Evolutionary conservation across 2,113 vertebrate genomes (phyloP), one percentile per base, ranked within the genome.

Genomic region (Toxotes chatareus): DNA sequence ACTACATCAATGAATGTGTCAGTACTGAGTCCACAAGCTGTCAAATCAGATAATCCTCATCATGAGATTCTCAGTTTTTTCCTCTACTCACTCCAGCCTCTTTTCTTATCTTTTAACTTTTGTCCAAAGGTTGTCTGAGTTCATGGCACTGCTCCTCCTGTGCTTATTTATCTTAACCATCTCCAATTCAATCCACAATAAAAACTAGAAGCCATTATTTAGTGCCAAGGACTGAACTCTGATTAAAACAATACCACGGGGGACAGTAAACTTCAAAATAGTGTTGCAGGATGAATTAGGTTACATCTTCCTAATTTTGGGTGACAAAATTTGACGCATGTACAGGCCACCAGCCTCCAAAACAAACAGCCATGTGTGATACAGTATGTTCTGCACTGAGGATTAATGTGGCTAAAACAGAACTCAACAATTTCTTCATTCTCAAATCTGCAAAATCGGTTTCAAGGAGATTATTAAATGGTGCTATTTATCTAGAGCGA

Each of bases 371-470:
- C 51, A 57, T 21, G 76, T 55, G 69, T 59, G 36, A 51, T 12
- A 64, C 62, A 62, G 67, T 8, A 1, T 56, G 47, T 56, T 76
- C 57, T 44, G 44, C 32, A 34, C 31, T 4, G n/a, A 47, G 80
- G 83, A 90, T 90, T 92, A 92, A 78, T 4, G 4, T 10, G 69
- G 66, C 76, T 85, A n/a, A 17, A 84, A 76, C 81, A 80, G 23
- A 89, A 83, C 70, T 3, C 40, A 71, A 75, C 66, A 56, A 68
- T 83, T 88, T 80, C 47, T 63, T 78, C 64, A 70, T 57, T 76
- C 77, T 51, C 55, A 88, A 87, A 91, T 90, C 90, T 87, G 74
- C 32, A 42, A 80, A 91, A 92, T 77, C 63, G 11, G 73, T 65
- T 89, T 76, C 70, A 64, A 80, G 74, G 13, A 74, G 88, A 88